phyloP scores from a whole-genome alignment of 1,140 invertebrate species.

The Brachionus sp. region DNA sequence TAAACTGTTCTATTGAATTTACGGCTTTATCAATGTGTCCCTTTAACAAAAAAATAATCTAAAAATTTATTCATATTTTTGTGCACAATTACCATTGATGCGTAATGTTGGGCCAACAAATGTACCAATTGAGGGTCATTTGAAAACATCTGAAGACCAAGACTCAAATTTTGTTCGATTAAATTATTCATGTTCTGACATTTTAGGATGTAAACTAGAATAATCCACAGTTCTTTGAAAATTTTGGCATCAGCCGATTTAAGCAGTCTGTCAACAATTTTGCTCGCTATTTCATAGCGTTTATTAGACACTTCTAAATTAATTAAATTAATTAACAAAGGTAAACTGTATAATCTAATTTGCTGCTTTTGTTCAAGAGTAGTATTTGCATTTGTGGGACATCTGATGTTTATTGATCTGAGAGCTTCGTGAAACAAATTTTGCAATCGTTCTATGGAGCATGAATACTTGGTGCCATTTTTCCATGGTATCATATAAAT shows the following conservation, averaged over 20 bases:
- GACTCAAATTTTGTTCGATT: not conserved
- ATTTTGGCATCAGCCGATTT: conserved; percentile 21
- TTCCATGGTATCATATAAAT: conserved; percentile 32
- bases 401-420: conserved; percentile 26
- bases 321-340: conserved; percentile 25
- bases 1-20: not conserved
- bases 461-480: not conserved
- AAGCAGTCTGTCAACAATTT: not conserved
- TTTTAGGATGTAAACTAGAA: not conserved
- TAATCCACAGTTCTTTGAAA: conserved; percentile 32
- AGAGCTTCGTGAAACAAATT: conserved; percentile 41
- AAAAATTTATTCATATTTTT: not conserved
- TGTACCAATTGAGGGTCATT: conserved; percentile 4
- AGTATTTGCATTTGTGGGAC: not conserved
- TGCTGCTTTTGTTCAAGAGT: not conserved
- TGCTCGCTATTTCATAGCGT: conserved; percentile 16
- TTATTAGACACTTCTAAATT: conserved; percentile 18
- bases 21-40: not conserved
- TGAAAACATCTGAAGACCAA: conserved; percentile 17
- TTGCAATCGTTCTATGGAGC: conserved; percentile 24
- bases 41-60: not conserved
- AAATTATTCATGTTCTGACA: conserved; percentile 1
- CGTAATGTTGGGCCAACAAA: not conserved
- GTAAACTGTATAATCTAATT: conserved; percentile 9
- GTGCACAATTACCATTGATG: not conserved